These are phyloP conservation scores for Mylabris sibirica DNA, from an alignment of 2,888 invertebrate genomes.

Conservation along the genomic window DNA sequence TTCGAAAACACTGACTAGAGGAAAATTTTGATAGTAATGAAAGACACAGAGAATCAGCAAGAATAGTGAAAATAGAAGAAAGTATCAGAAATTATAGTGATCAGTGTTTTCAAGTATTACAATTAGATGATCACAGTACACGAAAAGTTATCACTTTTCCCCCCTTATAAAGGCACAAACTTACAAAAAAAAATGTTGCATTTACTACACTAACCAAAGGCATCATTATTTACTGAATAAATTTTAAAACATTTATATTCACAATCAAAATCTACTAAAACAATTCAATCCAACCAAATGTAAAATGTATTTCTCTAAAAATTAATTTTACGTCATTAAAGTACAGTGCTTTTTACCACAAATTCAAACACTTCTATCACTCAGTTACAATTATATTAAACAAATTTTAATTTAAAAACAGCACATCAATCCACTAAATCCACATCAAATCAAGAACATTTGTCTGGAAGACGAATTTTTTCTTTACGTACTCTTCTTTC, in stretches of 20 bases:
- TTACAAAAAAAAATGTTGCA: not conserved
- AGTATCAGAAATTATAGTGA: too few relatives aligned
- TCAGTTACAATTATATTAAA: not conserved
- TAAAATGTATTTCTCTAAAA: not conserved
- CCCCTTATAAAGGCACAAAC: not conserved
- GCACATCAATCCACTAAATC: constrained; percentile 11
- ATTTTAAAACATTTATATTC: not conserved
- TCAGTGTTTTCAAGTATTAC: too few relatives aligned
- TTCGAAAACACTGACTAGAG: too few relatives aligned
- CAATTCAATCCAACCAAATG: too few relatives aligned
- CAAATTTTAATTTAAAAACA: not conserved
- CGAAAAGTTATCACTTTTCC: not conserved
- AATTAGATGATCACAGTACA: not conserved
- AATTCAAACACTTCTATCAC: not conserved
- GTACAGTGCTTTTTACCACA: not conserved
- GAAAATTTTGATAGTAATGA: too few relatives aligned
- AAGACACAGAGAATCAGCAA: too few relatives aligned
- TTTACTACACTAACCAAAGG: not conserved
- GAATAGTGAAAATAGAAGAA: too few relatives aligned
- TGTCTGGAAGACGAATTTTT: not conserved
- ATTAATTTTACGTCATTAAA: not conserved
- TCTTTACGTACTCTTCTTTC: not conserved
- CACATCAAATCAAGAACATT: constrained; percentile 13
- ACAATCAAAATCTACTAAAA: not conserved
- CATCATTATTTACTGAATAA: too few relatives aligned